Evolutionary conservation across 1,140 invertebrate genomes (phyloP).

Genomic region (Diachasmimorpha longicaudata): DNA sequence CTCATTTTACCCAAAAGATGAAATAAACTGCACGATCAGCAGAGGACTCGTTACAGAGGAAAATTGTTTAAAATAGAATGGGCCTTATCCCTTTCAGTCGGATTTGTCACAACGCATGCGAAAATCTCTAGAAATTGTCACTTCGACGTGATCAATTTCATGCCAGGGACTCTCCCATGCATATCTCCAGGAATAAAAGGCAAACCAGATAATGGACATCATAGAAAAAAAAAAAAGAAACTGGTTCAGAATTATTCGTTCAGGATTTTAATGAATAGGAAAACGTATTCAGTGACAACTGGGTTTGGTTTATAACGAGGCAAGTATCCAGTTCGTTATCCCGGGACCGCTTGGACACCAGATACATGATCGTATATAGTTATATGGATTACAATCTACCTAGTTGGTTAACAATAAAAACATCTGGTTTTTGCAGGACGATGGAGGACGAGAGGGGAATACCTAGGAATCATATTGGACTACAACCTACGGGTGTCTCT

Average conservation of each 20-base stretch:
- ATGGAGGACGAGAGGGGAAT: not conserved
- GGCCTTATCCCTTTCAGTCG: too few species aligned
- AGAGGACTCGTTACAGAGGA: too few species aligned
- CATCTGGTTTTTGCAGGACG: not conserved
- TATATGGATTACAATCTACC: not conserved
- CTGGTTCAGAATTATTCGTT: not conserved
- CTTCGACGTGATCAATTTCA: too few species aligned
- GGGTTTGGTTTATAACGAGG: not conserved
- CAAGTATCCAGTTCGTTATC: conserved; percentile 6
- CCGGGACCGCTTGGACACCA: not conserved
- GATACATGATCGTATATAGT: not conserved
- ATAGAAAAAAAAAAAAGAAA: not conserved
- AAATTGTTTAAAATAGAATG: too few species aligned
- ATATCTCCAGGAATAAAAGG: not conserved
- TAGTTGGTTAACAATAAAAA: conserved; percentile 1
- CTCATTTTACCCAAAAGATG: too few species aligned
- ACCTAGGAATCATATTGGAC: not conserved
- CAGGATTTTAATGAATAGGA: conserved; percentile 2
- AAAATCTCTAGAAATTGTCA: too few species aligned
- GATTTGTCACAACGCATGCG: too few species aligned
- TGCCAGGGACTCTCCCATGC: too few species aligned
- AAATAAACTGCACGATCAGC: too few species aligned
- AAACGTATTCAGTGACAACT: conserved; percentile 2
- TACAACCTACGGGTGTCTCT: not conserved
- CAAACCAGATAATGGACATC: not conserved